Base-by-base conservation (phyloP, 2,888 invertebrate genomes). In the Coenonympha arcania region DNA sequence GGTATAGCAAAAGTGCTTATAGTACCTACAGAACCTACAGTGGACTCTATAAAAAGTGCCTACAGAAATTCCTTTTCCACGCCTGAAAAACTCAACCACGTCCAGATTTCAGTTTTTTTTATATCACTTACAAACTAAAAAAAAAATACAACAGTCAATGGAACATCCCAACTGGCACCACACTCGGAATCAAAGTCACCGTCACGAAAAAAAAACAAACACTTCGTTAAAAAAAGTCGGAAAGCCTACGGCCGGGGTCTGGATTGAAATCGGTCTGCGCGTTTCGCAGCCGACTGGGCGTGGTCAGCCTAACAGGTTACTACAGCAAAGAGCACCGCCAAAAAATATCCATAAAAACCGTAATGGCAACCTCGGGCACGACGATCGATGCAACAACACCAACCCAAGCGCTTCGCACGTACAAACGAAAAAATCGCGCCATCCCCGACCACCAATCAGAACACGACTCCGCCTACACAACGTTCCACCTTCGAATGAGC, bases 311-410 rank as follows among this genome's bases (percentile, higher is more conserved):
- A 82, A 85, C 86, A 82, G 84, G 85, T 85, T 85, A 81, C 79
- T 69, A 78, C 77, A 79, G 79, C 71, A 75, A 75, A 63, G 71
- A 71, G 75, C 65, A 73, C 77, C 79, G 79, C 82, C 84, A 83
- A 86, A 86, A 85, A 85, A 83, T 84, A 81, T 72, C 79, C 80
- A 85, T 84, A 85, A 85, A 82, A 85, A 79, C 82, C 76, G 77
- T 86, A 85, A 86, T 86, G 81, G 84, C 75, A 78, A 76, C 76
- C 73, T 73, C 73, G 78, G 73, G 73, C 73, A 73, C 74, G 59
- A 68, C 81, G 77, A 86, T 86, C 86, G 83, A 86, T 85, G 66
- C 71, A 61, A 62, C 64, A 65, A 74, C 79, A 71, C 85, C 86
- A 86, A 85, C 85, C 83, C 78, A 76, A 68, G 64, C 66, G 65